Evolutionary conservation across 37 sponge, comb jelly and placozoan species (phyloP), one percentile per base, ranked within the genome.

Genomic region (Chondrilla cf. caribensis): DNA sequence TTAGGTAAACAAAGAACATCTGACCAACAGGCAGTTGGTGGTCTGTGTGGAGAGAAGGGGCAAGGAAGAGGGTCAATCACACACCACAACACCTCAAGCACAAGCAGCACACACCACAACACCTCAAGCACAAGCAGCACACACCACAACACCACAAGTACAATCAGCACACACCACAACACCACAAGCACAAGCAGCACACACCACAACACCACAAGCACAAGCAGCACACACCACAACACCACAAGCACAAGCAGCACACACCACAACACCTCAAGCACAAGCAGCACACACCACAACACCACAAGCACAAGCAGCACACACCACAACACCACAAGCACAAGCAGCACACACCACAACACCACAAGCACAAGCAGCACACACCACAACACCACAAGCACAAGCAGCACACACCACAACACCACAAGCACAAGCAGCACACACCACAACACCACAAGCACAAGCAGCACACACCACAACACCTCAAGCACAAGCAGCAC

Each of bases 401-500:
- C 64, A 62, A 62, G n/a, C n/a, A n/a, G n/a, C 51, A 47, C 9
- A 47, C 51, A 47, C 6, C 9, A 14, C 6, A n/a, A 62, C 4
- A 62, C 64, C 64, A 19, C n/a, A n/a, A n/a, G 29, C 64, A 62
- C 64, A 62, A 62, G n/a, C n/a, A n/a, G n/a, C 51, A 47, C 9
- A 47, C 51, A 47, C 6, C 9, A 14, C 6, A n/a, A 62, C 4
- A 62, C 64, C 64, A 19, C n/a, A n/a, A n/a, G 29, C 64, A 62
- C 64, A 62, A 62, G n/a, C n/a, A n/a, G n/a, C 51, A 47, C 9
- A 47, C 51, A 47, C 6, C 9, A 14, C 6, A n/a, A 62, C 4
- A 62, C 64, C 64, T 62, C n/a, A n/a, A n/a, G 29, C 64, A 62
- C 64, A 62, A 62, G n/a, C n/a, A n/a, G n/a, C 51, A 47, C 9